Conservation (phyloP, 2,888 invertebrate genomes). For the Mimumesa dahlbomi region DNA sequence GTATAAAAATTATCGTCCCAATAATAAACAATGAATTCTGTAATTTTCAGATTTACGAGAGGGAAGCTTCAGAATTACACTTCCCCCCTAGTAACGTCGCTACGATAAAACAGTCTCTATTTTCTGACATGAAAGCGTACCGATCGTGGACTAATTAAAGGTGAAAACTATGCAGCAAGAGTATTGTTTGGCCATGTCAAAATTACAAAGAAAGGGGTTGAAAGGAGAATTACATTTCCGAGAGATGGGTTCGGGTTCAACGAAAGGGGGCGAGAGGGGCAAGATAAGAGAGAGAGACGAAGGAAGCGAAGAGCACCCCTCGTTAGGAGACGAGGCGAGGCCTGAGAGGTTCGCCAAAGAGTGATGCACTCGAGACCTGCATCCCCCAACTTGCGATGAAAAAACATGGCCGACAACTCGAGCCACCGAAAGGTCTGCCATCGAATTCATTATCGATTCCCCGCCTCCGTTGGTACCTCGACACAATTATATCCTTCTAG, state of each 20-base stretch:
- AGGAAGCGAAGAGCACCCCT: slow-evolving; percentile 54
- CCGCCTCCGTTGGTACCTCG: slow-evolving; percentile 40
- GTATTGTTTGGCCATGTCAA: slow-evolving; percentile 49
- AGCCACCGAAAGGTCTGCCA: slow-evolving; percentile 61
- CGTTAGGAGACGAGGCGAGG: slow-evolving; percentile 72
- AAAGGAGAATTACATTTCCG: slow-evolving; percentile 46
- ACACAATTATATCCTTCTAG: slow-evolving; percentile 3
- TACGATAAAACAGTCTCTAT: slow-evolving; percentile 4
- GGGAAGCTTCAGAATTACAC: too few species aligned
- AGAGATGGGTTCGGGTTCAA: slow-evolving; percentile 17
- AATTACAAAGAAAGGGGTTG: slow-evolving; percentile 51
- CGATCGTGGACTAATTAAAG: slow-evolving; percentile 50
- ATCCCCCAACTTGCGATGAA: slow-evolving; percentile 70
- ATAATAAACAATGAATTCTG: too few species aligned
- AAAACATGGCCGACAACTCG: slow-evolving; percentile 75
- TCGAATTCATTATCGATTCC: slow-evolving; percentile 65
- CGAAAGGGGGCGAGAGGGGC: slow-evolving; percentile 21
- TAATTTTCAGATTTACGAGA: too few species aligned
- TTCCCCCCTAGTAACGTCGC: too few species aligned
- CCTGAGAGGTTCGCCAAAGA: slow-evolving; percentile 77
- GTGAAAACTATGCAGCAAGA: slow-evolving; percentile 44
- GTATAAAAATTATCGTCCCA: too few species aligned
- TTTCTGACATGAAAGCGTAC: slow-evolving; percentile 36
- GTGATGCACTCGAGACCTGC: slow-evolving; percentile 76
- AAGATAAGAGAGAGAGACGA: slow-evolving; percentile 9